These are phyloP conservation scores for Pterocles burchelli DNA, from an alignment of 2,113 vertebrate genomes.

Conservation along the genomic window DNA sequence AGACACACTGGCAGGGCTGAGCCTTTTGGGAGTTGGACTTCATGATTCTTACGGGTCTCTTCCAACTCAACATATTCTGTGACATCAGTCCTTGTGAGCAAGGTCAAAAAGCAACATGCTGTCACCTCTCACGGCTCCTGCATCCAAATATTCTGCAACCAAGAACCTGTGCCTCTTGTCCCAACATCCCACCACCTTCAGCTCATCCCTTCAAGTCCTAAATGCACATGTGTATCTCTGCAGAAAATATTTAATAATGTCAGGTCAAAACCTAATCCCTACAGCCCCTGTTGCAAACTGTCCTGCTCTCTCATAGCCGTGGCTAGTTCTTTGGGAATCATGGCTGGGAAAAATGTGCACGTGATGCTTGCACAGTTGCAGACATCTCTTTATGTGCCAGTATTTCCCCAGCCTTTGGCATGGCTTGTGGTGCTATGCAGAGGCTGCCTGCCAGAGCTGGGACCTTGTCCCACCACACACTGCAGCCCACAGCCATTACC, in stretches of 20 bases:
- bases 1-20: neutral
- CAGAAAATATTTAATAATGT: neutral
- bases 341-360: neutral
- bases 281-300: neutral
- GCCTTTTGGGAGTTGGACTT: neutral
- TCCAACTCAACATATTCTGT: rapidly evolving
- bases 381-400: neutral
- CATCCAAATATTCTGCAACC: neutral
- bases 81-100: neutral
- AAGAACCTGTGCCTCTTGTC: rapidly evolving
- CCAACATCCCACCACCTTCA: neutral
- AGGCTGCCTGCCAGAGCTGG: neutral
- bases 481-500: neutral
- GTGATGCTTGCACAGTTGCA: neutral
- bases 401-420: neutral
- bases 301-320: neutral
- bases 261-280: neutral
- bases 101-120: neutral
- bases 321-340: neutral
- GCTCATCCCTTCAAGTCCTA: neutral
- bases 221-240: neutral
- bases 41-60: rapidly evolving
- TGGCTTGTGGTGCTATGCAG: neutral
- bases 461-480: neutral
- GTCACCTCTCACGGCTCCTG: neutral